These are phyloP conservation scores for Myopa testacea DNA, from an alignment of 2,888 invertebrate genomes.

Conservation along the genomic window DNA sequence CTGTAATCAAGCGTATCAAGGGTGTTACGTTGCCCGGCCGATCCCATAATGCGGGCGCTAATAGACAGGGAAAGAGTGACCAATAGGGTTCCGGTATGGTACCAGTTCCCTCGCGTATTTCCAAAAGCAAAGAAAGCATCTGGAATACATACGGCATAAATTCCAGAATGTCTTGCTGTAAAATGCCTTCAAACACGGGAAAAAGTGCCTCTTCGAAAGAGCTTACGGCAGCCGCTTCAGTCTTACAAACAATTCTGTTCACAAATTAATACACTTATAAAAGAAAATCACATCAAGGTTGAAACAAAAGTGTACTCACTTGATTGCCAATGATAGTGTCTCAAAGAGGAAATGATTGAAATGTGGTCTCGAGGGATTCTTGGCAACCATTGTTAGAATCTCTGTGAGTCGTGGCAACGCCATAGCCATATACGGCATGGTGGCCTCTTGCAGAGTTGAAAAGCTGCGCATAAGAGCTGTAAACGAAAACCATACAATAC, in stretches of 20 bases:
- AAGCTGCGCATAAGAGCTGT: constrained; percentile 89
- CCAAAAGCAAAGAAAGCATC: constrained; percentile 91
- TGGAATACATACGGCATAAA: constrained; percentile 99
- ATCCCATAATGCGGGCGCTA: constrained; percentile 94
- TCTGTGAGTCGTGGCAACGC: constrained; percentile 86
- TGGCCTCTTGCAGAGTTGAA: constrained; percentile 81
- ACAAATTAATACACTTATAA: constrained; percentile 18
- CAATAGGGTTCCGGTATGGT: constrained; percentile 86
- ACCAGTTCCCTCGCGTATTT: constrained; percentile 72
- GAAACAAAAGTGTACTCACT: constrained; percentile 71
- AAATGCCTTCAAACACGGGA: constrained; percentile 93
- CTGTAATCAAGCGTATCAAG: constrained; percentile 89
- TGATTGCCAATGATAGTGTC: constrained; percentile 88
- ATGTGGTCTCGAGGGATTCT: constrained; percentile 96
- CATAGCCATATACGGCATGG: constrained; percentile 83
- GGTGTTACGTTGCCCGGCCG: constrained; percentile 93
- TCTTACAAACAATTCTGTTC: constrained; percentile 84
- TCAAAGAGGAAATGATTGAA: constrained; percentile 99
- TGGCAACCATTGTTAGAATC: constrained; percentile 84
- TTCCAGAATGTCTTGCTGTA: constrained; percentile 92
- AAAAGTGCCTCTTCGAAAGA: constrained; percentile 94
- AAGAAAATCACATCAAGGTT: background rate
- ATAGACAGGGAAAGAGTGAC: constrained; percentile 87
- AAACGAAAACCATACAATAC: constrained; percentile 31
- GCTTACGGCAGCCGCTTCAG: constrained; percentile 81